Conservation (phyloP, 2,113 vertebrate species). For the Cygnus buccinator region DNA sequence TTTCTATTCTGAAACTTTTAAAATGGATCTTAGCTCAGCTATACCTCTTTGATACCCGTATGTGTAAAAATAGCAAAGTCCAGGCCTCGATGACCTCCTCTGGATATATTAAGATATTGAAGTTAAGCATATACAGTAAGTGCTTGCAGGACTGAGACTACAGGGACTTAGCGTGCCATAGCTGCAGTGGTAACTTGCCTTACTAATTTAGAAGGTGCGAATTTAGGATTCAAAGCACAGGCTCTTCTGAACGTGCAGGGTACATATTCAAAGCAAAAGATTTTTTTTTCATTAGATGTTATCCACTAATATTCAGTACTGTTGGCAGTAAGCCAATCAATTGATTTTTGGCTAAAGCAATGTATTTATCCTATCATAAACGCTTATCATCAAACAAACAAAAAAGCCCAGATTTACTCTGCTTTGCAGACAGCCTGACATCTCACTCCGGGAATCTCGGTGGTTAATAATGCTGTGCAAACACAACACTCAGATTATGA, state of each 20-base stretch:
- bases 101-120: constrained; percentile 1
- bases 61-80: constrained; percentile 10
- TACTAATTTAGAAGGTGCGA: neutral
- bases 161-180: neutral
- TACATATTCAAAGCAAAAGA: neutral
- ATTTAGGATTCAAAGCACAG: neutral
- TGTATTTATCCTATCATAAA: neutral
- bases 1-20: neutral
- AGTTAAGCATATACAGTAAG: neutral
- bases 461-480: neutral
- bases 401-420: neutral
- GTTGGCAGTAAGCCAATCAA: neutral
- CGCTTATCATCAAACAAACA: neutral
- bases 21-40: neutral
- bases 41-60: neutral
- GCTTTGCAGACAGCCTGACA: neutral
- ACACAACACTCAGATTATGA: neutral
- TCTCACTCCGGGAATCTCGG: neutral
- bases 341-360: neutral
- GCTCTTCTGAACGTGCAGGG: neutral
- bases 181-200: neutral
- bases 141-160: neutral
- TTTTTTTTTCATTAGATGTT: neutral
- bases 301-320: neutral
- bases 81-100: neutral